Percentiles rank a stretch among this genome's conserved stretches.
Evolutionary conservation across 2,888 invertebrate genomes (phyloP).

Genomic region (Amblyjoppa proteus): DNA sequence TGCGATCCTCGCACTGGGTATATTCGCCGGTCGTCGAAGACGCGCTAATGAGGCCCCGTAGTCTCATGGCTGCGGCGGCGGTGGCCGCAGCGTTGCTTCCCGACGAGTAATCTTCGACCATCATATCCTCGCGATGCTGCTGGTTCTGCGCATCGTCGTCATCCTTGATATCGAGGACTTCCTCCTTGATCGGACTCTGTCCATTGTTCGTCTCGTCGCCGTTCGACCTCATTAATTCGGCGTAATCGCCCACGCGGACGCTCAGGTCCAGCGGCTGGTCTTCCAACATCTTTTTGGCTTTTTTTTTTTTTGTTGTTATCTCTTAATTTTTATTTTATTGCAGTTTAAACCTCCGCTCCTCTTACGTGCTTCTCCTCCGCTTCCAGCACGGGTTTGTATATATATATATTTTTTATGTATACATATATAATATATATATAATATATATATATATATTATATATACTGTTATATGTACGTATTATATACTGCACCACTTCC

Average conservation of each 20-base stretch:
- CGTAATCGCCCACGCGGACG: slow-evolving; percentile 85
- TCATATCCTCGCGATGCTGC: slow-evolving; percentile 65
- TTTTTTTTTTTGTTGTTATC: background rate
- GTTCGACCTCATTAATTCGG: slow-evolving; percentile 75
- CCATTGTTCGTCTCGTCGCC: slow-evolving; percentile 83
- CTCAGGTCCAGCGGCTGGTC: slow-evolving; percentile 93
- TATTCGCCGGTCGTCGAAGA: slow-evolving; percentile 81
- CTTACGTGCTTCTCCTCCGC: slow-evolving; percentile 73
- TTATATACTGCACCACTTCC: slow-evolving; percentile 34
- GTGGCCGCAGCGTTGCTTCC: slow-evolving; percentile 79
- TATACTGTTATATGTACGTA: slow-evolving; percentile 23
- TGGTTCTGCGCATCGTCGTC: slow-evolving; percentile 39
- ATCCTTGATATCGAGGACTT: slow-evolving; percentile 79
- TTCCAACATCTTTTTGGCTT: slow-evolving; percentile 83
- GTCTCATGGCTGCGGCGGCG: slow-evolving; percentile 81
- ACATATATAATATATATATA: background rate
- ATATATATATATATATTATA: background rate
- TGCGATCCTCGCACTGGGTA: slow-evolving; percentile 84
- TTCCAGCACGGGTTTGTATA: slow-evolving; percentile 70
- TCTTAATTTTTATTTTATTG: slow-evolving; percentile 42
- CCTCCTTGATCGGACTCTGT: slow-evolving; percentile 67
- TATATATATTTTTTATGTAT: background rate
- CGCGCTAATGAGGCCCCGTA: slow-evolving; percentile 73
- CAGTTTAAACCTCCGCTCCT: slow-evolving; percentile 64
- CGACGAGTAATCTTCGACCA: slow-evolving; percentile 76